These are phyloP conservation scores for Nymphicus hollandicus DNA, from an alignment of 2,113 vertebrate genomes.

Conservation along the genomic window DNA sequence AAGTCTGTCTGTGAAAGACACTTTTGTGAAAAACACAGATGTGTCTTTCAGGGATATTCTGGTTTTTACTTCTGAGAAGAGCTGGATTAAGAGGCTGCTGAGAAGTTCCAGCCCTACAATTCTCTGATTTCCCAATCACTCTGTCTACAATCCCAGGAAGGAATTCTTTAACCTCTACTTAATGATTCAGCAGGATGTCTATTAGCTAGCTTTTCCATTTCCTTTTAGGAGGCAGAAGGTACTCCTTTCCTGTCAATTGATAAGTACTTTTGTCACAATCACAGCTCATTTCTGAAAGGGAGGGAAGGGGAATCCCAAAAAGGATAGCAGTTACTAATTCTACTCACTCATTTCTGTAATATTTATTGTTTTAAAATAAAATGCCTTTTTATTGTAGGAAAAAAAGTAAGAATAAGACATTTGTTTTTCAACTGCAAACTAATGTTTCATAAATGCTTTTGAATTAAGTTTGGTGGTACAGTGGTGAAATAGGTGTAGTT, in stretches of 20 bases:
- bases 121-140: neutral
- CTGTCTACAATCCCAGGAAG: neutral
- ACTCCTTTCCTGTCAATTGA: neutral
- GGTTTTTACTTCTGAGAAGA: neutral
- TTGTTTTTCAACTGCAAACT: neutral
- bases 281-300: neutral
- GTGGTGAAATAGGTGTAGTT: neutral
- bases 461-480: neutral
- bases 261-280: neutral
- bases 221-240: neutral
- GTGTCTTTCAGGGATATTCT: neutral
- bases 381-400: neutral
- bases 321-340: neutral
- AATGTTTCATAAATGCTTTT: neutral
- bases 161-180: neutral
- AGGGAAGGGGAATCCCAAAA: neutral
- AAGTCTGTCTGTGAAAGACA: neutral
- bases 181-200: neutral
- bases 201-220: neutral
- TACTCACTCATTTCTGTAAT: neutral
- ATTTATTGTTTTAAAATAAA: neutral
- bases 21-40: neutral
- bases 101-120: neutral
- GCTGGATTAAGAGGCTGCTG: neutral
- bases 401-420: neutral